Base-by-base conservation (phyloP, 1,140 invertebrate species). In the Mya arenaria region DNA sequence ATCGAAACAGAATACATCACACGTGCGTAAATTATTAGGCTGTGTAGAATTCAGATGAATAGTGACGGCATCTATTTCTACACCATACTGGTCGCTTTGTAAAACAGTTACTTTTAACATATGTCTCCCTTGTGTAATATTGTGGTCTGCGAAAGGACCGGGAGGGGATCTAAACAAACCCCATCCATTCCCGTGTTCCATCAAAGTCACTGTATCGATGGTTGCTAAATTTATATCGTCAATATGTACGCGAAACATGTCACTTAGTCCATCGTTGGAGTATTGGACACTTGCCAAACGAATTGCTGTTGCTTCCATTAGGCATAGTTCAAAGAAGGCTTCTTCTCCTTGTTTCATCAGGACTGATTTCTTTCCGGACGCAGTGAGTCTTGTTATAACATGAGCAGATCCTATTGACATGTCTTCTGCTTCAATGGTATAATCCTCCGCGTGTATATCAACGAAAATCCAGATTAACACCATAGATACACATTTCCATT, bases 31-130 rank as follows among this genome's bases (percentile, higher is more conserved):
- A 10, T 39, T 34, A 6, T 62, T 3, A 0, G 55, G 8, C 58
- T 52, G 58, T 1, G 39, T 28, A 36, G 25, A 15, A 34, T 66
- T 65, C 4, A 73, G 15, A 25, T 32, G 25, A 0, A 82, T 5
- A 32, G 37, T 41, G 30, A 82, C 52, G 15, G 28, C 39, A 66
- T 82, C 79, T 28, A 82, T 74, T 66, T 82, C 79, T 8, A 82
- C 60, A 55, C 79, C 79, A 39, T 73, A 74, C 25, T 39, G 28
- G 60, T 82, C 79, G 15, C 56, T 28, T 28, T 73, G 0, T 13
- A 65, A 1, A 39, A 73, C 44, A 5, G 44, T 52, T 5, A 82
- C 3, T 30, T 4, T 66, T 1, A 82, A 19, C 4, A 32, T 25
- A 30, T 74, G 68, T 17, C 32, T 37, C 5, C 79, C 79, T 55